phyloP scores from a whole-genome alignment of 2,888 invertebrate species.

The Lacanobia wlatinum region DNA sequence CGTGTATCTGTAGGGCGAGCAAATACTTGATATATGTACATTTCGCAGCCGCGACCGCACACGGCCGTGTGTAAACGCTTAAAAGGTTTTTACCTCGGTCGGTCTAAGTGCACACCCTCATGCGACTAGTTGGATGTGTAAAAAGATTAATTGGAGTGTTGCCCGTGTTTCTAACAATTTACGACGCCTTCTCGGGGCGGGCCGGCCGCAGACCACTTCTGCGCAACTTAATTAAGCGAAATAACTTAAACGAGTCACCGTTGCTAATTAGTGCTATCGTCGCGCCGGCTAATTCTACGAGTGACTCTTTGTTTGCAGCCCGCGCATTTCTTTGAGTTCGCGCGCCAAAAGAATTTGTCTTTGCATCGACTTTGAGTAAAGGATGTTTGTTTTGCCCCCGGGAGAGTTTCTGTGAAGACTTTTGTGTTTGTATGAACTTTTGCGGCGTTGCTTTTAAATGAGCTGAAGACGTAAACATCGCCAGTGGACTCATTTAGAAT shows the following conservation, averaged over 20 bases:
- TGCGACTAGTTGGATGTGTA: constrained; percentile 89
- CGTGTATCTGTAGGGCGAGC: constrained; percentile 25
- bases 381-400: constrained; percentile 85
- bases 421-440: constrained; percentile 78
- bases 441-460: constrained; percentile 69
- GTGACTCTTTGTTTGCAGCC: constrained; percentile 87
- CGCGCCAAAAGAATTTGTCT: constrained; percentile 90
- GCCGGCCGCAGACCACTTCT: constrained; percentile 90
- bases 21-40: constrained; percentile 44
- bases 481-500: constrained; percentile 66
- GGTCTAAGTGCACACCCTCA: constrained; percentile 86
- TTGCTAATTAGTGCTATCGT: constrained; percentile 90
- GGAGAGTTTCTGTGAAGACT: constrained; percentile 78
- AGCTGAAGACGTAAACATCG: constrained; percentile 63
- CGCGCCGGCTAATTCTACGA: constrained; percentile 87
- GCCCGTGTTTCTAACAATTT: constrained; percentile 88
- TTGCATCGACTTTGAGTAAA: constrained; percentile 87
- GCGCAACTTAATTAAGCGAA: constrained; percentile 90
- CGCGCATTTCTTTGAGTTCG: constrained; percentile 87
- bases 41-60: constrained; percentile 53
- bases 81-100: constrained; percentile 81
- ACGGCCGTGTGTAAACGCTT: constrained; percentile 77
- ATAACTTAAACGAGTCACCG: constrained; percentile 90
- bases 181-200: constrained; percentile 85
- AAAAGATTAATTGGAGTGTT: constrained; percentile 91